These are phyloP conservation scores for Ichneumon xanthorius DNA, from an alignment of 2,888 invertebrate species.

Conservation along the genomic window DNA sequence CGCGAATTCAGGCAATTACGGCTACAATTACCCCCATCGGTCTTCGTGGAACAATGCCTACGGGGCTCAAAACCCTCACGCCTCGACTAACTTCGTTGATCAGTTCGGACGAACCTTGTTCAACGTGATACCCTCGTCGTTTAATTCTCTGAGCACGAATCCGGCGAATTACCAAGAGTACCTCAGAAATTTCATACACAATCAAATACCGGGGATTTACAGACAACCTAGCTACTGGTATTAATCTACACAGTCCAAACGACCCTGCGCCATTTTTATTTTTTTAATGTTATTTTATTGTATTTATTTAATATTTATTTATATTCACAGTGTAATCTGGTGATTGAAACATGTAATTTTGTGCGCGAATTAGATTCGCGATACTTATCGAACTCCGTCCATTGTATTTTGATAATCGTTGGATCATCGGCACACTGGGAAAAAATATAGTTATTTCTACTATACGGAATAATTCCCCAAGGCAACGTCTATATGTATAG, in stretches of 20 bases:
- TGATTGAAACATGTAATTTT: constrained; percentile 3
- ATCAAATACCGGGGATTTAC: neutral
- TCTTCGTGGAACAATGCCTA: constrained; percentile 12
- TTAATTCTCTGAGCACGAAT: constrained; percentile 6
- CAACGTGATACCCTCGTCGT: neutral
- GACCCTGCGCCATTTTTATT: constrained; percentile 9
- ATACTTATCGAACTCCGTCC: constrained; percentile 71
- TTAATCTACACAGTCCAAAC: constrained; percentile 8
- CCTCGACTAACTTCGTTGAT: constrained; percentile 20
- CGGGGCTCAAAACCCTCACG: constrained; percentile 2
- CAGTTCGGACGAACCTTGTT: constrained; percentile 36
- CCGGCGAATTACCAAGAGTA: constrained; percentile 10
- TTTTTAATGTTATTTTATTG: constrained; percentile 5
- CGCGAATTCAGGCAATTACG: constrained; percentile 2
- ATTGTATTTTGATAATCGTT: constrained; percentile 21
- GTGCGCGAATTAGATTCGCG: constrained; percentile 3
- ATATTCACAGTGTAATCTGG: neutral
- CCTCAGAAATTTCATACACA: constrained; percentile 14
- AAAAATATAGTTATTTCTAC: neutral
- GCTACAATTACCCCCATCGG: constrained; percentile 14
- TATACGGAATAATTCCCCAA: too few species aligned
- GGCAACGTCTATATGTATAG: too few species aligned
- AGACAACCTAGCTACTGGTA: constrained; percentile 1
- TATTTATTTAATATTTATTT: constrained; percentile 27
- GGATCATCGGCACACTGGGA: neutral